Evolutionary conservation across 2,113 vertebrate genomes (phyloP).

Genomic region (Microcebus jonahi): DNA sequence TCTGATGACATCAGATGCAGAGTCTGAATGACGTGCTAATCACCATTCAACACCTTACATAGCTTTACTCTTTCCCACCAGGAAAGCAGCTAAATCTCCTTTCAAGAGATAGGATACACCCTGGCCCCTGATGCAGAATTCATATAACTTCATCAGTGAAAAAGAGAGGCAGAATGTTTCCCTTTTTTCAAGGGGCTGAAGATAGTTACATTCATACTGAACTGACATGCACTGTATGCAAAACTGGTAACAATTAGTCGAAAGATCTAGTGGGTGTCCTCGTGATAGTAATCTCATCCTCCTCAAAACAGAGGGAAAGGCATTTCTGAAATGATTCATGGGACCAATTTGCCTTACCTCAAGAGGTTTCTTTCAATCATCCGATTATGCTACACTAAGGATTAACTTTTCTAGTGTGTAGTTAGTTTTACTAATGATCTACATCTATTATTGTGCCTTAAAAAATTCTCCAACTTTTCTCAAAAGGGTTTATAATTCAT

Average conservation of each 20-base stretch:
- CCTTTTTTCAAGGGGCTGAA: neutral
- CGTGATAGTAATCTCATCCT: neutral
- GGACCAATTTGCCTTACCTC: neutral
- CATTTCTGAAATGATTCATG: neutral
- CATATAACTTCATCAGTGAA: neutral
- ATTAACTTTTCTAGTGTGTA: neutral
- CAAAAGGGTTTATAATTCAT: neutral
- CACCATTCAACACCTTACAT: neutral
- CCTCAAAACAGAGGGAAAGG: neutral
- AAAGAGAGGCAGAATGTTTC: neutral
- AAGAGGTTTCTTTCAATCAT: neutral
- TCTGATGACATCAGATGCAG: neutral
- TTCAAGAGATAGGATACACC: neutral
- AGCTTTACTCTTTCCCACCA: neutral
- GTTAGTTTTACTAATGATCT: neutral
- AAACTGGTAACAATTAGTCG: neutral
- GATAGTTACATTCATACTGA: neutral
- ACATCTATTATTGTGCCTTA: neutral
- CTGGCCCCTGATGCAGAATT: neutral
- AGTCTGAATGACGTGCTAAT: neutral
- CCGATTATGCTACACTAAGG: neutral
- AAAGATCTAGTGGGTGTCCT: neutral
- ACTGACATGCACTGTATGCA: neutral
- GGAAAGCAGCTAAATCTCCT: neutral
- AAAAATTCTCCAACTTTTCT: slow-evolving; percentile 12